Percentiles rank a stretch among this genome's conserved stretches.
phyloP scores from a whole-genome alignment of 2,113 vertebrate species.

The Brachypodius melanocephalos region DNA sequence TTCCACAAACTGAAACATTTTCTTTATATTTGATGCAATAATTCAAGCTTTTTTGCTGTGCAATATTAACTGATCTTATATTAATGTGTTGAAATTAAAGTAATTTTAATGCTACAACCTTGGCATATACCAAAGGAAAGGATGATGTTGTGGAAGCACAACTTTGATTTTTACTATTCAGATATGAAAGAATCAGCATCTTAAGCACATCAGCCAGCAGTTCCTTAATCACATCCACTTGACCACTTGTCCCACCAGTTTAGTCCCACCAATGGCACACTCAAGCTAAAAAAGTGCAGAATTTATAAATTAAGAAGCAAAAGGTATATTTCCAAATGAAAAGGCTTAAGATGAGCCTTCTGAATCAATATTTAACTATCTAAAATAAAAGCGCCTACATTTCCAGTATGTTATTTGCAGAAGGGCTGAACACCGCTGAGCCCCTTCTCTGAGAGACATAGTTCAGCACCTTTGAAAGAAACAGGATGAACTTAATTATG shows the following conservation, averaged over 20 bases:
- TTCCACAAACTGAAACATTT: not conserved
- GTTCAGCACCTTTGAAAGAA: not conserved
- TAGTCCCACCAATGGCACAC: not conserved
- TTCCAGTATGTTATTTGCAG: conserved; percentile 10
- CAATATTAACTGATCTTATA: not conserved
- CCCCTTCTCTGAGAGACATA: not conserved
- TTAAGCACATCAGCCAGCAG: not conserved
- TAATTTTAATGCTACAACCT: not conserved
- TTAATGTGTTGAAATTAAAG: not conserved
- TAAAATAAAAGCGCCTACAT: not conserved
- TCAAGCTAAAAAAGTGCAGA: not conserved
- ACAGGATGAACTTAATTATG: not conserved
- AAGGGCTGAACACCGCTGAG: not conserved
- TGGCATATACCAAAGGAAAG: not conserved
- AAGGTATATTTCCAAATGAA: not conserved
- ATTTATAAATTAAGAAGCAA: not conserved
- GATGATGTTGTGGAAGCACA: not conserved
- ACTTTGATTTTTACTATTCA: not conserved
- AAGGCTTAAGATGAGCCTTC: not conserved
- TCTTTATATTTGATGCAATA: not conserved
- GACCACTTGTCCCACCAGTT: not conserved
- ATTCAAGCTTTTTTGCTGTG: not conserved
- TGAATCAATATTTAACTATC: conserved; percentile 37
- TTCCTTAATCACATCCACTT: not conserved
- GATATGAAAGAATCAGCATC: not conserved